Evolutionary conservation across 2,113 vertebrate species (phyloP).

Genomic region (Rana temporaria): DNA sequence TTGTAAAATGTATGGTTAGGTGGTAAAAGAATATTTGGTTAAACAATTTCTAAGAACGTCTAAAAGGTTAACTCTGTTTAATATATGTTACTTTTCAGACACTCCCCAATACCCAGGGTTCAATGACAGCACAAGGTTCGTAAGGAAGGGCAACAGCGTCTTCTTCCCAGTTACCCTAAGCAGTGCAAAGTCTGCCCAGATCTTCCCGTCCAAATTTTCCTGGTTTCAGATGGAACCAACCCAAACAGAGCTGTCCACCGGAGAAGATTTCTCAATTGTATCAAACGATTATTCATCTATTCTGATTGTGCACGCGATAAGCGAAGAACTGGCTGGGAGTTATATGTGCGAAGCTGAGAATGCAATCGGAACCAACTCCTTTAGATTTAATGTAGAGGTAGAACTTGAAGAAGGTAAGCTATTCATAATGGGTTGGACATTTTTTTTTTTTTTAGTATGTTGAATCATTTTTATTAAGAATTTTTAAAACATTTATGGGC

Average conservation of each 20-base stretch:
- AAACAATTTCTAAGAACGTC: neutral
- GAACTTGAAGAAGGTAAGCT: conserved; percentile 14
- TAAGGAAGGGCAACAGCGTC: neutral
- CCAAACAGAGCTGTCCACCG: neutral
- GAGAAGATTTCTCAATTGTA: neutral
- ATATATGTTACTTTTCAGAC: neutral
- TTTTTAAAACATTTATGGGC: too few relatives aligned
- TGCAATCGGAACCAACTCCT: conserved; percentile 19
- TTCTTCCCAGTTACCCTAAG: neutral
- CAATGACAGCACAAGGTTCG: neutral
- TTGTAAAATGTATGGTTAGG: too few relatives aligned
- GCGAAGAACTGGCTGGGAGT: neutral
- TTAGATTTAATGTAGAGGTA: conserved; percentile 1
- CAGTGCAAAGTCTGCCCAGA: neutral
- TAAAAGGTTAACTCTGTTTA: neutral
- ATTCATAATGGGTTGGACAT: neutral
- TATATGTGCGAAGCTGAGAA: conserved; percentile 37
- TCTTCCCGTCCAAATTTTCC: conserved; percentile 28
- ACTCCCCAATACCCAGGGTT: neutral
- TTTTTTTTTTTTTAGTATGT: too few relatives aligned
- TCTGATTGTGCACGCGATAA: conserved; percentile 6
- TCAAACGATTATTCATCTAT: neutral
- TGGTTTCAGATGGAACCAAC: conserved; percentile 10
- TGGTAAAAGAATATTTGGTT: neutral
- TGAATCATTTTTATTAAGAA: too few relatives aligned